Percentiles rank a stretch among this genome's conserved stretches.
These are phyloP conservation scores for Drosophila insularis DNA, from an alignment of 1,140 invertebrate genomes.

Conservation along the genomic window DNA sequence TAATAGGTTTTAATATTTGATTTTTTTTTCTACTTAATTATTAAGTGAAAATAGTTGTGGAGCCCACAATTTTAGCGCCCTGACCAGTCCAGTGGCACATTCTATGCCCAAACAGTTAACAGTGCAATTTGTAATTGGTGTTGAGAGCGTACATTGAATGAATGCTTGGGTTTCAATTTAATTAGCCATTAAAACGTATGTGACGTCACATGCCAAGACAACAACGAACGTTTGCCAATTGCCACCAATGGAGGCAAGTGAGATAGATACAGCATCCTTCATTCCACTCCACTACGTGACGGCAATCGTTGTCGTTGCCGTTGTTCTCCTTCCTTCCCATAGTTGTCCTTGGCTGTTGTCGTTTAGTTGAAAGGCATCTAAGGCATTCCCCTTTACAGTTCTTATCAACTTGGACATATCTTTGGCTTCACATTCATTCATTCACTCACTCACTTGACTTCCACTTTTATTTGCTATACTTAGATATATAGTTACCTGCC, in stretches of 20 bases:
- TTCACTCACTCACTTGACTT: constrained; percentile 42
- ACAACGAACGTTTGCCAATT: constrained; percentile 6
- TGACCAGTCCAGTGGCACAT: background rate
- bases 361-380: constrained; percentile 10
- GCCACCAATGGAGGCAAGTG: background rate
- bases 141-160: constrained; percentile 27
- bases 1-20: background rate
- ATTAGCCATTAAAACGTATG: constrained; percentile 78
- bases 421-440: constrained; percentile 13
- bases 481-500: constrained; percentile 15
- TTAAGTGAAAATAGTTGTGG: background rate
- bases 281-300: constrained; percentile 55
- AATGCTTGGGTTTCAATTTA: constrained; percentile 66
- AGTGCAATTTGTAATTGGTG: constrained; percentile 76
- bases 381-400: constrained; percentile 30
- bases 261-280: constrained; percentile 5
- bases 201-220: constrained; percentile 71
- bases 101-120: constrained; percentile 52
- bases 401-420: constrained; percentile 19
- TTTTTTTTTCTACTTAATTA: background rate
- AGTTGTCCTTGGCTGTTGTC: background rate
- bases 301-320: constrained; percentile 34
- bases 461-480: constrained; percentile 51
- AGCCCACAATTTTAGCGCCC: constrained; percentile 9
- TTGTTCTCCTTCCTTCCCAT: background rate